Conservation (phyloP, 2,888 invertebrate genomes). For the Apodemia duryi region DNA sequence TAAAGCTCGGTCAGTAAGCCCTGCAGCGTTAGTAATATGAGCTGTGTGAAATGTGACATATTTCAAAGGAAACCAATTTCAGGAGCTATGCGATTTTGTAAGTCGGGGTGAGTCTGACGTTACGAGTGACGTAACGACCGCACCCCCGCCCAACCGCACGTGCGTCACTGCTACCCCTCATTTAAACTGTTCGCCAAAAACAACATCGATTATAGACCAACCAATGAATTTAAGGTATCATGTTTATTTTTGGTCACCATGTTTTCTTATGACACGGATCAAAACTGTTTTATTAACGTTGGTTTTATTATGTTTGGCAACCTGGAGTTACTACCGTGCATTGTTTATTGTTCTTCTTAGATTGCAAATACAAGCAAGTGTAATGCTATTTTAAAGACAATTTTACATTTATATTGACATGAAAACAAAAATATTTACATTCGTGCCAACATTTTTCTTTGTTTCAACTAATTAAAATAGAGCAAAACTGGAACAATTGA, state of each 20-base stretch:
- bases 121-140: constrained; percentile 58
- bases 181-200: constrained; percentile 60
- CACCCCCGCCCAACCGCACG: constrained; percentile 48
- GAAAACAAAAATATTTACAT: too few species aligned
- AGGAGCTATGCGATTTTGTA: constrained; percentile 7
- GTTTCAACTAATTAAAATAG: too few species aligned
- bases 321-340: not conserved
- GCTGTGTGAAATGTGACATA: constrained; percentile 12
- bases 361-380: not conserved
- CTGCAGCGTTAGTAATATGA: constrained; percentile 9
- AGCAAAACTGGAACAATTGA: too few species aligned
- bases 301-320: constrained; percentile 19
- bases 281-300: constrained; percentile 8
- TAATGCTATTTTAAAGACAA: constrained; percentile 2
- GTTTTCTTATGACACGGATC: constrained; percentile 18
- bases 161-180: constrained; percentile 41
- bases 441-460: not conserved
- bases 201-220: constrained; percentile 48
- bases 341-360: not conserved
- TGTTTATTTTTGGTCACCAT: constrained; percentile 19
- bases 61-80: constrained; percentile 14
- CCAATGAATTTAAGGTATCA: constrained; percentile 30
- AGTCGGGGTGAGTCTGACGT: constrained; percentile 6
- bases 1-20: not conserved
- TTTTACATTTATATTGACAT: not conserved